Base-by-base conservation (phyloP, 2,888 invertebrate species). In the Troglohyphantes excavatus region DNA sequence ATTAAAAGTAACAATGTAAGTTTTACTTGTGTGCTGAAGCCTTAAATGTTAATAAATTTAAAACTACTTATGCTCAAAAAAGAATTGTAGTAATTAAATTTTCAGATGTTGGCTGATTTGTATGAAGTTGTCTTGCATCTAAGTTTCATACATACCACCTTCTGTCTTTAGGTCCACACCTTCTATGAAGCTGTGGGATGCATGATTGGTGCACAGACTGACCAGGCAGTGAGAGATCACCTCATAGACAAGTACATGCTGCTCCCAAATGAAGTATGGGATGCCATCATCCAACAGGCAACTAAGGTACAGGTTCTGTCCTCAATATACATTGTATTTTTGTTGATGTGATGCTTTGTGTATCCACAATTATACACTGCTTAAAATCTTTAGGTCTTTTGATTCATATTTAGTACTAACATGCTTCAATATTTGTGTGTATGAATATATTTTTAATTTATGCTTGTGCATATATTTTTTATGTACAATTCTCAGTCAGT, bases 181-280 rank as follows among this genome's bases (percentile, higher is more conserved):
- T 99, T 99, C 94, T 99, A 99, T 94, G 99, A 99, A 94, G 99
- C 99, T 61, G 98, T 99, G 79, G 99, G 99, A 27, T 97, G 98
- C 93, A 99, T 99, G 98, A 99, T 99, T 93, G 97, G 97, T 93
- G 98, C 99, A 67, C 98, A 99, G 94, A 95, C 96, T 19, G 98
- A 99, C 94, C 96, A 96, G 93, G 95, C 96, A 70, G 96, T 96
- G 46, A 99, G 99, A 94, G 98, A 99, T 93, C 96, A 96, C 91
- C 95, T 99, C 59, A 99, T 99, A 93, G 98, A 99, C 93, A 97
- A 98, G 93, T 98, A 99, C 93, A 99, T 99, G 99, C 94, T 96
- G 92, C 95, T 99, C 91, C 99, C 99, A 17, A 99, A 99, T 94
- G 97, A 98, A 94, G 98, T 96, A 39, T 99, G 99, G 99, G 99